These are phyloP conservation scores for Beris morrisii DNA, from an alignment of 2,888 invertebrate genomes.

Conservation along the genomic window DNA sequence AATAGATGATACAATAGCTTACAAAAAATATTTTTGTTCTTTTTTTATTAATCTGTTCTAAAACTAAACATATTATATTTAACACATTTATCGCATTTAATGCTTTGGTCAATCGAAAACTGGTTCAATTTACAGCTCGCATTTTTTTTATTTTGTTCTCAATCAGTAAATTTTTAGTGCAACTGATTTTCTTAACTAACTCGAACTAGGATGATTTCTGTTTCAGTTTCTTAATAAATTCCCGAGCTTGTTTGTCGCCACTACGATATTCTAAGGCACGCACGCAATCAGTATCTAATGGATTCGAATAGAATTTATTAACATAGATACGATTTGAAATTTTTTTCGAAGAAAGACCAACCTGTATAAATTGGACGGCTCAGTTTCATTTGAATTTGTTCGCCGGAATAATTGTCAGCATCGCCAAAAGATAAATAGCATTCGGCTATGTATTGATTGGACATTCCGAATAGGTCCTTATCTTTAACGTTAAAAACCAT, in stretches of 20 bases:
- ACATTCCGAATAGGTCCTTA: conserved; percentile 89
- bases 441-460: conserved; percentile 94
- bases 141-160: not conserved
- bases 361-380: conserved; percentile 70
- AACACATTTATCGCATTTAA: no score
- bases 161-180: no score
- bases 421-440: conserved; percentile 83
- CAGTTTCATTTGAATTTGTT: conserved; percentile 74
- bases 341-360: conserved; percentile 47
- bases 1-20: conserved; percentile 14
- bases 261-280: conserved; percentile 79
- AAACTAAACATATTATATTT: no score
- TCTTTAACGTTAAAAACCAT: conserved; percentile 92
- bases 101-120: not conserved
- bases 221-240: conserved; percentile 81
- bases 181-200: no score
- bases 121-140: not conserved
- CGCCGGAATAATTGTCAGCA: conserved; percentile 66
- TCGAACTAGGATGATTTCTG: conserved; percentile 58
- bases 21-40: conserved; percentile 23
- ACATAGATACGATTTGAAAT: not conserved
- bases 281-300: conserved; percentile 68
- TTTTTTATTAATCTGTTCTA: no score
- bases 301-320: conserved; percentile 38
- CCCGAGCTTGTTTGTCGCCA: conserved; percentile 86